Evolutionary conservation across 2,888 invertebrate genomes (phyloP), one percentile per base, ranked within the genome.

Genomic region (Schizaphis graminum): DNA sequence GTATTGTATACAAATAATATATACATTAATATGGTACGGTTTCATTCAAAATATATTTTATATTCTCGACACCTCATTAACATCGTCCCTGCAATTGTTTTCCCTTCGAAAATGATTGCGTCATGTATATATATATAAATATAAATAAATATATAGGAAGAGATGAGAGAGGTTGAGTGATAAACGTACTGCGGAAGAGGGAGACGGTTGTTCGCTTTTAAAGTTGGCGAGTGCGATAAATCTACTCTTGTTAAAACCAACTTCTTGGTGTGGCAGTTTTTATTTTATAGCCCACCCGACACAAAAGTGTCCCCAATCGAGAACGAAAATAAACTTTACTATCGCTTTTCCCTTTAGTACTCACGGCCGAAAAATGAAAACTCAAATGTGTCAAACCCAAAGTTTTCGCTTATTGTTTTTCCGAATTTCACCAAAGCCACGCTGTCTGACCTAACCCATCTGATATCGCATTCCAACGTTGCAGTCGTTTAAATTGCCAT

Each of bases 201-300:
- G 21, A 35, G 77, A 21, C 8, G 8, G 89, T n/a, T n/a, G 61
- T 28, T 24, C 35, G 49, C 35, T 91, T 67, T 91, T 49, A 49
- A 91, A 91, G 47, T 91, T 77, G 47, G 47, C 26, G 67, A 67
- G 90, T 49, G 90, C 57, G 57, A 92, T 92, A 92, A 92, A 92
- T 92, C 92, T 57, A 87, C 92, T 92, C 57, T 87, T 57, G 92
- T 92, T 92, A 92, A 56, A 47, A 47, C 57, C 61, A 49, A 89
- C 53, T 93, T 93, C 61, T 93, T 89, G 87, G 49, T 49, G 67
- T 53, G 92, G 67, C 77, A 89, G 88, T 93, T 93, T 92, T 93
- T 93, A 49, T 93, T 88, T 93, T 93, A 89, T 89, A 44, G 49
- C 89, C 57, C 28, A 47, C 49, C 88, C 67, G 92, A 41, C 53